Percentiles rank a stretch among this genome's conserved stretches.
Conservation (phyloP, 2,888 invertebrate species). For the Conchocele bisecta region DNA sequence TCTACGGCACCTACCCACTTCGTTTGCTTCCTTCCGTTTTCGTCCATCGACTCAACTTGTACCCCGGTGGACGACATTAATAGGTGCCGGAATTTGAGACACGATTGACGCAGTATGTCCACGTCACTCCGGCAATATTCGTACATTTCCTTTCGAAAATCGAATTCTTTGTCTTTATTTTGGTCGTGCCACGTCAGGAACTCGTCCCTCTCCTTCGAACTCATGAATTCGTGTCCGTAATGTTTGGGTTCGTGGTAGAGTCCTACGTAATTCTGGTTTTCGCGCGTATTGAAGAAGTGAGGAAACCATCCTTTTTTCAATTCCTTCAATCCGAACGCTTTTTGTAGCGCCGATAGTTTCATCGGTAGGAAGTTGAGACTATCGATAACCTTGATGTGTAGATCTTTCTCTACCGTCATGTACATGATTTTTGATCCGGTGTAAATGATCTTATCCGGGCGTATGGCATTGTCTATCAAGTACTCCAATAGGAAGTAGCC, state of each 20-base stretch:
- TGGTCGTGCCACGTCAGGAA: conserved; percentile 14
- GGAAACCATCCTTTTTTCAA: conserved; percentile 51
- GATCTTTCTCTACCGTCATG: conserved; percentile 33
- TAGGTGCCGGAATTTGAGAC: conserved; percentile 34
- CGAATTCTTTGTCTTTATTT: conserved; percentile 22
- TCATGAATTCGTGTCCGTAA: conserved; percentile 46
- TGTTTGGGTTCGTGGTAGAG: conserved; percentile 32
- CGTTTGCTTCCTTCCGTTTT: conserved; percentile 13
- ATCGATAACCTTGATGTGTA: conserved; percentile 51
- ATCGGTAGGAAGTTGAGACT: conserved; percentile 52
- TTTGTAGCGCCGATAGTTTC: conserved; percentile 29
- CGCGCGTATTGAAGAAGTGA: conserved; percentile 42
- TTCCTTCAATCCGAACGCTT: conserved; percentile 44
- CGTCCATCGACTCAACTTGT: not conserved
- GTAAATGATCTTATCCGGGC: conserved; percentile 34
- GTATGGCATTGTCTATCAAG: conserved; percentile 35
- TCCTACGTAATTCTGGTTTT: conserved; percentile 45
- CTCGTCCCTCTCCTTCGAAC: not conserved
- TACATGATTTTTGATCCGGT: conserved; percentile 44
- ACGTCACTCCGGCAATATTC: conserved; percentile 49
- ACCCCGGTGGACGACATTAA: conserved; percentile 13
- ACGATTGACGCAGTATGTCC: conserved; percentile 37
- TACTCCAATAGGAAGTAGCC: conserved; percentile 47
- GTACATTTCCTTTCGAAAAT: conserved; percentile 44
- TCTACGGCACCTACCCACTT: conserved; percentile 29